Conservation (phyloP, 2,888 invertebrate genomes). For the Cyrtodaria siliqua region DNA sequence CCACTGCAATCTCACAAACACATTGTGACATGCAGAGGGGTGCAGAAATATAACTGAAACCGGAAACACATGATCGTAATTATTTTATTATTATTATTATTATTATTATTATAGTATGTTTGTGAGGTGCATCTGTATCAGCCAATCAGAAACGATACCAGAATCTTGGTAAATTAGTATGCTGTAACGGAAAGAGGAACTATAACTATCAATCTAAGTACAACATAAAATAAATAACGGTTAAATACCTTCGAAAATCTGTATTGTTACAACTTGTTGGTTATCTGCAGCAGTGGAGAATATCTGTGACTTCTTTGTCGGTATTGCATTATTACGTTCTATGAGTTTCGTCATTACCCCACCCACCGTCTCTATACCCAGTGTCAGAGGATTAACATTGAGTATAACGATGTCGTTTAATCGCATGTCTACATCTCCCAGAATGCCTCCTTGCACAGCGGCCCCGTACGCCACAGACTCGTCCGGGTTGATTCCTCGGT, state of each 20-base stretch:
- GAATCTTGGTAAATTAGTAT: no score
- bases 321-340: slow-evolving; percentile 98
- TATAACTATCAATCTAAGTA: no score
- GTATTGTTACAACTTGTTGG: slow-evolving; percentile 99
- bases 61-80: no score
- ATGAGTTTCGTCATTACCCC: slow-evolving; percentile 99
- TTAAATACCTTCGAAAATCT: slow-evolving; percentile 91
- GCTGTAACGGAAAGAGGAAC: no score
- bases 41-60: no score
- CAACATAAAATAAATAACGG: no score
- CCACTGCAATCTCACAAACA: no score
- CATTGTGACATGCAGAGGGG: no score
- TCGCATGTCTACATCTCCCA: slow-evolving; percentile 97
- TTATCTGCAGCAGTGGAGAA: slow-evolving; percentile 99
- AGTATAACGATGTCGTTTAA: slow-evolving; percentile 97
- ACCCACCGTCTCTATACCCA: slow-evolving; percentile 99
- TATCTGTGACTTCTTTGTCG: slow-evolving; percentile 99
- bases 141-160: no score
- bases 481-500: slow-evolving; percentile 99
- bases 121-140: no score
- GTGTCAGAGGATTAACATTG: slow-evolving; percentile 99
- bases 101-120: no score
- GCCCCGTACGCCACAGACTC: slow-evolving; percentile 99
- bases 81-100: no score
- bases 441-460: slow-evolving; percentile 99